Conservation (phyloP, 2,888 invertebrate species). For the Vannuccia rotundouncinata region DNA sequence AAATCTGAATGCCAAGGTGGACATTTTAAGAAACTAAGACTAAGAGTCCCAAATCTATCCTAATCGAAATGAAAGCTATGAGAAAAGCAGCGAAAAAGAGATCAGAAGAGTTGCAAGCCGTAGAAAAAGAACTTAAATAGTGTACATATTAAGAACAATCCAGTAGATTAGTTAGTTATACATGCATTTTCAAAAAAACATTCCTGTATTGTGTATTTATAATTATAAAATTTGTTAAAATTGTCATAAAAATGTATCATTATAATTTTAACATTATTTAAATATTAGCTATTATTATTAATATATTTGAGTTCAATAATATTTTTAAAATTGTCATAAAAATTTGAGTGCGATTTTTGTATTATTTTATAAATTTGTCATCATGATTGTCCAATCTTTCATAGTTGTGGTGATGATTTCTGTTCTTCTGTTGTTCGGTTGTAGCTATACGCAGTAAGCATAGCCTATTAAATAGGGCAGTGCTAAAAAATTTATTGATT, state of each 20-base stretch:
- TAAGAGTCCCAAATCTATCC: not conserved
- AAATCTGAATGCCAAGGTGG: not conserved
- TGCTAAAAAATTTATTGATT: too few species aligned
- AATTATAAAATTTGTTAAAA: not conserved
- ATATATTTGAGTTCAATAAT: not conserved
- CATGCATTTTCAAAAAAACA: not conserved
- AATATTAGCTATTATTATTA: not conserved
- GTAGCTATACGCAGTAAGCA: too few species aligned
- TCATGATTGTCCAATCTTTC: too few species aligned
- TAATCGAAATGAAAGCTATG: not conserved
- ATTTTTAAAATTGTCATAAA: not conserved
- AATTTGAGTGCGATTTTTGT: not conserved
- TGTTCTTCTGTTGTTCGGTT: too few species aligned
- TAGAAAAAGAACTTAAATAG: not conserved
- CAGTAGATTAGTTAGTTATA: not conserved
- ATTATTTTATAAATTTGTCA: not conserved
- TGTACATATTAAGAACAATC: not conserved
- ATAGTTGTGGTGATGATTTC: too few species aligned
- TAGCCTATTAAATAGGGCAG: too few species aligned
- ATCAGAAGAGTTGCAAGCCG: not conserved
- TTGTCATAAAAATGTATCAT: not conserved
- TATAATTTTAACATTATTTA: not conserved
- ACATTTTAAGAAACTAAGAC: not conserved
- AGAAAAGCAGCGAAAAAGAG: not conserved
- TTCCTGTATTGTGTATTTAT: not conserved